Base-by-base conservation (phyloP, 2,888 invertebrate genomes). In the Acanthacorydalis orientalis region DNA sequence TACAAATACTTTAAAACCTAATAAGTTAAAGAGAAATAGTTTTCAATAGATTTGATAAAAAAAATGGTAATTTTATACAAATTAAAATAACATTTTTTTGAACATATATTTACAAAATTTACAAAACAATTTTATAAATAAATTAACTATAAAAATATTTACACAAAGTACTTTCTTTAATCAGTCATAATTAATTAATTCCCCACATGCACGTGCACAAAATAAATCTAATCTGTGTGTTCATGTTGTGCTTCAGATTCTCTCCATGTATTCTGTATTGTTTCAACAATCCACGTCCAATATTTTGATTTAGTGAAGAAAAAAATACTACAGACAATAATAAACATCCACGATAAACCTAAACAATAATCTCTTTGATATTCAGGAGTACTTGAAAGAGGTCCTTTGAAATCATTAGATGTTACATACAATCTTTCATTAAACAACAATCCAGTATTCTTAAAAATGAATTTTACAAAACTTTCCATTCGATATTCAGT, bases 171-270 rank as follows among this genome's bases (percentile, higher is more conserved):
- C 2, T 23, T 23, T 23, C 23, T 6, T 23, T 6, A 23, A 23
- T 23, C 23, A 23, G 23, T 23, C 23, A n/a, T n/a, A 23, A 23
- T 6, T 4, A 2, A 23, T 6, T 23, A 4, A 4, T 23, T 6
- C 23, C 6, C 6, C 23, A 23, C 23, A 23, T 23, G 23, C 23
- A 23, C 6, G 23, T 23, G 6, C 23, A 23, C 6, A 23, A 23
- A 23, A 2, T n/a, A 23, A n/a, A 9, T 16, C 64, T 64, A 84
- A 56, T 84, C 83, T 57, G 73, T 75, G 60, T 85, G 85, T 59
- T 83, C 81, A 59, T 82, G 80, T 57, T 83, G 84, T 23, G 81
- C 88, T 58, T 88, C 88, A 3, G 85, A 83, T 63, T 91, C 91
- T 49, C 85, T 72, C 90, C 90, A 91, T 52, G 84, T 87, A 55